Evolutionary conservation across 2,888 invertebrate species (phyloP).

Genomic region (Carterocephalus palaemon): DNA sequence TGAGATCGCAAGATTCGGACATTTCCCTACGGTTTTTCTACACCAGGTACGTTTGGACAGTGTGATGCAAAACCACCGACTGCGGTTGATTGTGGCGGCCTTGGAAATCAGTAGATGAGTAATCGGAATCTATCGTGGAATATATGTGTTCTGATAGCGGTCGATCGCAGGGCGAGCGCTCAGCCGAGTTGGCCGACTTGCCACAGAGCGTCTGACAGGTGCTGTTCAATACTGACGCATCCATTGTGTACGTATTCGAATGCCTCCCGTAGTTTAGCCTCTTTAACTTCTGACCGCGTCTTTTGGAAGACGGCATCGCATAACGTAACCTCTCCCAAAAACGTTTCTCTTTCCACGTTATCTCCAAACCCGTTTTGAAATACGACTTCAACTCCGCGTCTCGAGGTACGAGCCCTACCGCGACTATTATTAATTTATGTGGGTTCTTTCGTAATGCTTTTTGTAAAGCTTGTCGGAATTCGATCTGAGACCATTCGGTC

Average conservation of each 20-base stretch:
- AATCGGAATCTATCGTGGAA: constrained; percentile 93
- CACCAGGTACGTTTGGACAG: constrained; percentile 75
- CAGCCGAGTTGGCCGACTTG: constrained; percentile 73
- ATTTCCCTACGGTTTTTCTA: constrained; percentile 45
- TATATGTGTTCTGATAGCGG: constrained; percentile 93
- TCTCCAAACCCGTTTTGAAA: constrained; percentile 90
- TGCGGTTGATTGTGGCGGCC: constrained; percentile 66
- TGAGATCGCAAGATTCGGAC: constrained; percentile 62
- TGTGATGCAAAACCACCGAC: constrained; percentile 70
- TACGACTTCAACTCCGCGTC: constrained; percentile 94
- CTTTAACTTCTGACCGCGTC: constrained; percentile 76
- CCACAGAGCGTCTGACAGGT: constrained; percentile 80
- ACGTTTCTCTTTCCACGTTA: constrained; percentile 93
- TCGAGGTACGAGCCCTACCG: constrained; percentile 87
- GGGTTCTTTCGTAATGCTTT: constrained; percentile 90
- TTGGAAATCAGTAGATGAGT: constrained; percentile 81
- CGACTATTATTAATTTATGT: constrained; percentile 91
- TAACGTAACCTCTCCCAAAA: constrained; percentile 97
- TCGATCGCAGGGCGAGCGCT: constrained; percentile 82
- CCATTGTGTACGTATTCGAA: constrained; percentile 92
- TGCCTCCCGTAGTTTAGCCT: constrained; percentile 85
- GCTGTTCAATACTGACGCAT: constrained; percentile 81
- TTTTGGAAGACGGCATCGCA: constrained; percentile 90
- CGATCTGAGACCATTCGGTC: constrained; percentile 95
- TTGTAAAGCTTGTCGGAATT: constrained; percentile 93